phyloP scores from a whole-genome alignment of 2,113 vertebrate genomes.

The Bagarius yarrelli region DNA sequence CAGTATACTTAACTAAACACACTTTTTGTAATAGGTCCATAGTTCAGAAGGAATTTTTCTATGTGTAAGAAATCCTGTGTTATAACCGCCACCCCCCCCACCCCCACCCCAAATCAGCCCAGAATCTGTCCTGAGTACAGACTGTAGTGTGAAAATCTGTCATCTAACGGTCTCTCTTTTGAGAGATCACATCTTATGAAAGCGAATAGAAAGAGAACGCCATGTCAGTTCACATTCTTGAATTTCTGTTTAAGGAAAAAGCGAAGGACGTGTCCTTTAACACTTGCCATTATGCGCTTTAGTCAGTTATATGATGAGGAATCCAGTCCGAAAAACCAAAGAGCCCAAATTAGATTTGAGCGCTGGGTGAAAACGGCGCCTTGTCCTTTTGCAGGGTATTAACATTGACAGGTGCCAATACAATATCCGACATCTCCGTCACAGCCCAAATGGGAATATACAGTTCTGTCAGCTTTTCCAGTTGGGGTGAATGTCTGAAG shows the following conservation, averaged over 20 bases:
- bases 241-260: background rate
- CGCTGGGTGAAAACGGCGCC: conserved; percentile 74
- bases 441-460: conserved; percentile 69
- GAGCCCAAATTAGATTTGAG: conserved; percentile 72
- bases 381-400: conserved; percentile 71
- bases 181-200: background rate
- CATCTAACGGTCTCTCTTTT: conserved; percentile 1
- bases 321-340: conserved; percentile 64
- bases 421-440: conserved; percentile 72
- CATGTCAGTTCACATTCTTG: background rate
- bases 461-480: conserved; percentile 66
- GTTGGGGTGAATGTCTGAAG: conserved; percentile 53
- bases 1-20: too few species aligned
- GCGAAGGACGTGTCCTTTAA: conserved; percentile 42
- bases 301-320: conserved; percentile 54
- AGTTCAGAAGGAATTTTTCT: background rate
- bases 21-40: background rate
- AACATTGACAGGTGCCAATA: conserved; percentile 81
- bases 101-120: background rate
- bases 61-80: background rate
- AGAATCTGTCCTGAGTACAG: background rate
- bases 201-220: background rate
- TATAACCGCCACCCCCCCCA: background rate
- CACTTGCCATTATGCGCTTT: conserved; percentile 54
- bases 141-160: background rate